phyloP scores from a whole-genome alignment of 2,113 vertebrate species.

The Addax nasomaculatus region DNA sequence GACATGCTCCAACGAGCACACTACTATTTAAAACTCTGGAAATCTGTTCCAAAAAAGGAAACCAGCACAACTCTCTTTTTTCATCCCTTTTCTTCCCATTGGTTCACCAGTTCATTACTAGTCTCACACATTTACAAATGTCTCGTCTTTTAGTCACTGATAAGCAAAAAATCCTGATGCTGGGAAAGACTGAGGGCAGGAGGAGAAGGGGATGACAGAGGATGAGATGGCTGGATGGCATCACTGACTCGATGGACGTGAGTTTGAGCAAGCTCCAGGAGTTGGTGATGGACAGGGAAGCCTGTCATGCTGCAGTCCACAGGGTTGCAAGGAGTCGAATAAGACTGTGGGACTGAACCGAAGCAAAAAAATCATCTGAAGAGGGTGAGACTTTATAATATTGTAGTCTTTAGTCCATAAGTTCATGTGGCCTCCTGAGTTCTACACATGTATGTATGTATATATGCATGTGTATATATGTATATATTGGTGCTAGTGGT shows the following conservation, averaged over 20 bases:
- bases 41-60: constrained; percentile 47
- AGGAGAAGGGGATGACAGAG: neutral
- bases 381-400: neutral
- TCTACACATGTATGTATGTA: neutral
- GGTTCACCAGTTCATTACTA: neutral
- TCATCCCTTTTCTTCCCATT: neutral
- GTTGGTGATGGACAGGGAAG: neutral
- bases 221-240: neutral
- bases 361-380: constrained; percentile 10
- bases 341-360: neutral
- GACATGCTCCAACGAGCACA: constrained; percentile 24
- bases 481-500: neutral
- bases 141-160: constrained; percentile 13
- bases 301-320: neutral
- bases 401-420: neutral
- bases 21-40: constrained; percentile 1
- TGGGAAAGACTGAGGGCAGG: neutral
- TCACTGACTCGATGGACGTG: neutral
- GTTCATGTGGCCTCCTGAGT: neutral
- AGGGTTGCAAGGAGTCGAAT: neutral
- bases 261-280: neutral
- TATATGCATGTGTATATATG: neutral
- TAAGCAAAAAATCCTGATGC: neutral
- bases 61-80: neutral
- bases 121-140: neutral